Evolutionary conservation across 2,888 invertebrate genomes (phyloP).

Genomic region (Gibbula magus): DNA sequence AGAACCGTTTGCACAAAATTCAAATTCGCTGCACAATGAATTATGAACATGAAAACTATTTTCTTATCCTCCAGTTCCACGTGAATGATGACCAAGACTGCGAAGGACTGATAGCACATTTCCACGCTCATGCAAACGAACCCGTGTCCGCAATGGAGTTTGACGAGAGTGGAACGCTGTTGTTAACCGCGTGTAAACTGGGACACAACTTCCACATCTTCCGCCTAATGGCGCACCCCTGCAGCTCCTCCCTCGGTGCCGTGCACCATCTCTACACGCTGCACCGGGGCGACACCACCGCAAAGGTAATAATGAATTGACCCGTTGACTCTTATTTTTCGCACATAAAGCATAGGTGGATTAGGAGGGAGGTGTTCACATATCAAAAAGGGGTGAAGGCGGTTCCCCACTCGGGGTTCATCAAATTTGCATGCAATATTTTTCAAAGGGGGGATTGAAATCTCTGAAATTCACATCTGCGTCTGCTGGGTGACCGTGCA

Average conservation of each 20-base stretch:
- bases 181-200: conserved; percentile 92
- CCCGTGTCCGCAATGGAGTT: conserved; percentile 91
- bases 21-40: too few species aligned
- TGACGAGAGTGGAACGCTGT: conserved; percentile 90
- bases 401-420: too few species aligned
- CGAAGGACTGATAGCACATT: conserved; percentile 77
- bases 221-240: conserved; percentile 93
- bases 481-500: too few species aligned
- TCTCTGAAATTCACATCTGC: too few species aligned
- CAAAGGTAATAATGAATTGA: conserved; percentile 81
- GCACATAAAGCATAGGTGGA: too few species aligned
- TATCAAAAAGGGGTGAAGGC: too few species aligned
- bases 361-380: too few species aligned
- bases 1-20: too few species aligned
- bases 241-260: conserved; percentile 86
- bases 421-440: too few species aligned
- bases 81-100: conserved; percentile 80
- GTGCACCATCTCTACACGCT: conserved; percentile 93
- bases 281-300: conserved; percentile 95
- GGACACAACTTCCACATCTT: conserved; percentile 98
- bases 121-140: conserved; percentile 84
- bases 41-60: too few species aligned
- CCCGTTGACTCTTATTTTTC: too few species aligned
- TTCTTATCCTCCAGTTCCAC: conserved; percentile 74
- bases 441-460: too few species aligned